Conservation (phyloP, 2,888 invertebrate species). For the Alcis repandata region DNA sequence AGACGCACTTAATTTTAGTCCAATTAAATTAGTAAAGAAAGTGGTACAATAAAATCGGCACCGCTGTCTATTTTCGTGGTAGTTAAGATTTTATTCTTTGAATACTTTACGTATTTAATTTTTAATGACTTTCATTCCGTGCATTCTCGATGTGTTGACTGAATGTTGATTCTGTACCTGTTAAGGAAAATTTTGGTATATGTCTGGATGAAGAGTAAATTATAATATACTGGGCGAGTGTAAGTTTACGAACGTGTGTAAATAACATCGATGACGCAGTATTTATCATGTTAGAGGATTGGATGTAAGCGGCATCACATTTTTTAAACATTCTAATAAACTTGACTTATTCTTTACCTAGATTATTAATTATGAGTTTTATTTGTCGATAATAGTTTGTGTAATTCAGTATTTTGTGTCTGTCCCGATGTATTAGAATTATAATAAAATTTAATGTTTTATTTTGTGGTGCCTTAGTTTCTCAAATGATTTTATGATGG, state of each 20-base stretch:
- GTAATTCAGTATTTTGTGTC: conserved; percentile 75
- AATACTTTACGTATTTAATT: conserved; percentile 83
- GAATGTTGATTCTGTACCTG: conserved; percentile 79
- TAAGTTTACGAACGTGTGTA: conserved; percentile 59
- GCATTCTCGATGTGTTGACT: conserved; percentile 74
- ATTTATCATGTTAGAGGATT: conserved; percentile 49
- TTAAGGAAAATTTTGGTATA: conserved; percentile 55
- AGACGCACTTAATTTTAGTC: not conserved
- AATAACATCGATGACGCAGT: conserved; percentile 61
- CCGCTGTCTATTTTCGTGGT: conserved; percentile 70
- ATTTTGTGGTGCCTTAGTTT: conserved; percentile 83
- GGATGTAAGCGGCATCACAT: conserved; percentile 69
- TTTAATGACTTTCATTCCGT: conserved; percentile 84
- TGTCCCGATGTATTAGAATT: conserved; percentile 64
- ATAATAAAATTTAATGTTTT: conserved; percentile 65
- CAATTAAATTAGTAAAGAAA: not conserved
- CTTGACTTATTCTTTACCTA: conserved; percentile 55
- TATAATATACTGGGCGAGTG: conserved; percentile 53
- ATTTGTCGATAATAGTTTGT: conserved; percentile 60
- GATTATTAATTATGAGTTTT: conserved; percentile 54
- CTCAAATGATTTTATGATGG: conserved; percentile 54
- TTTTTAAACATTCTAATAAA: conserved; percentile 50
- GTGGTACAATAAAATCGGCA: conserved; percentile 4
- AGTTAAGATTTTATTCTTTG: conserved; percentile 74
- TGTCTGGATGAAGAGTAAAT: conserved; percentile 57